Conservation (phyloP, 1,140 invertebrate genomes). For the Drosophila seguyi region DNA sequence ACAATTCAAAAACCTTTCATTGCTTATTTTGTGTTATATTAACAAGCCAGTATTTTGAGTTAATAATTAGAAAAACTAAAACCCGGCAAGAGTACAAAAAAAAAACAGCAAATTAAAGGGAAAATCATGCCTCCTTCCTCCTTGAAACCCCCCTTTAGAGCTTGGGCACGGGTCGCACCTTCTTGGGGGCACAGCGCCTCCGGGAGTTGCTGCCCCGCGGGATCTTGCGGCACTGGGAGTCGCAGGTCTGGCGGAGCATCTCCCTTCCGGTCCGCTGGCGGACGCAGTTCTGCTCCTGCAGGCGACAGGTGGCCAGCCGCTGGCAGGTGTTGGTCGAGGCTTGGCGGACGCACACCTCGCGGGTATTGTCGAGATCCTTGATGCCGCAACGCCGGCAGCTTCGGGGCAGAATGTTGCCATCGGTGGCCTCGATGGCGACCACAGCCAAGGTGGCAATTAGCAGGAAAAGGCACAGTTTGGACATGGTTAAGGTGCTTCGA, state of each 20-base stretch:
- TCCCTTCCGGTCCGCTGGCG: constrained; percentile 32
- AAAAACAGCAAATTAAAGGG: not conserved
- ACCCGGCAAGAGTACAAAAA: too few species aligned
- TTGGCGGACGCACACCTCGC: constrained; percentile 41
- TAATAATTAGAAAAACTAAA: not conserved
- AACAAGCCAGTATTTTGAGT: not conserved
- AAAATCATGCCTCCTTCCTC: not conserved
- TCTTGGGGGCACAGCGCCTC: constrained; percentile 24
- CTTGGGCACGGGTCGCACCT: not conserved
- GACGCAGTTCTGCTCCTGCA: constrained; percentile 56
- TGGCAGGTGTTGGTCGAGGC: constrained; percentile 45
- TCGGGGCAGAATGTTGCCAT: not conserved
- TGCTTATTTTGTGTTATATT: not conserved
- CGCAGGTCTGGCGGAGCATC: constrained; percentile 4
- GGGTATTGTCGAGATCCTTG: not conserved
- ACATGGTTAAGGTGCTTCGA: constrained; percentile 27
- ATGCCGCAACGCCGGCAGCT: constrained; percentile 38
- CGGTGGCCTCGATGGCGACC: constrained; percentile 30
- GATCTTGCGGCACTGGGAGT: constrained; percentile 36
- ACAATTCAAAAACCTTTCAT: not conserved
- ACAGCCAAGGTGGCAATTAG: constrained; percentile 24
- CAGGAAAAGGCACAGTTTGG: constrained; percentile 42
- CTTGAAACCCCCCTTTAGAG: not conserved
- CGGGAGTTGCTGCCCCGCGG: constrained; percentile 9
- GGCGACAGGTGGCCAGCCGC: constrained; percentile 42